phyloP scores from a whole-genome alignment of 1,140 invertebrate genomes.

The Heliconius eleuchia region DNA sequence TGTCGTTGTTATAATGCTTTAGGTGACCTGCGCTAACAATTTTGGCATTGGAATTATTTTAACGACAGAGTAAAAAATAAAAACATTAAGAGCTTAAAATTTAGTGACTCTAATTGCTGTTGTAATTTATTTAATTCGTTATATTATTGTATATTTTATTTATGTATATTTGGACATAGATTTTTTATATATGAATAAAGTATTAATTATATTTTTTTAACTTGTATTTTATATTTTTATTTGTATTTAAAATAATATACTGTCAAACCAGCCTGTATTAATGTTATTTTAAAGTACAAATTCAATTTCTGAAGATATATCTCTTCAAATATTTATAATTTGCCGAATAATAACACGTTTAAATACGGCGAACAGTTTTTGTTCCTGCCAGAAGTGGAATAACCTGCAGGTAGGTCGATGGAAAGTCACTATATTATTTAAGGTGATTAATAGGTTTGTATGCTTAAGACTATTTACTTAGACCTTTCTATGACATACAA shows the following conservation, averaged over 20 bases:
- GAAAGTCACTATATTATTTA: slow-evolving; percentile 62
- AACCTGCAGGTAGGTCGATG: slow-evolving; percentile 70
- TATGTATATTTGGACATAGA: too few species aligned
- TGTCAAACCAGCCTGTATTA: background rate
- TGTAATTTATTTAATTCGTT: background rate
- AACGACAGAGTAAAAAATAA: background rate
- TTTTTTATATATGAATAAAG: background rate
- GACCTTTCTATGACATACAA: slow-evolving; percentile 12
- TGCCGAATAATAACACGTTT: slow-evolving; percentile 53
- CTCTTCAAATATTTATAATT: slow-evolving; percentile 32
- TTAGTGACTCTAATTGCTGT: background rate
- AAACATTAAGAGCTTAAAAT: background rate
- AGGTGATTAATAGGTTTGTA: slow-evolving; percentile 48
- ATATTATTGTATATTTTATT: too few species aligned
- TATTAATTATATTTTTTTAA: background rate
- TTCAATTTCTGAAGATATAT: background rate
- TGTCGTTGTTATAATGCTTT: background rate
- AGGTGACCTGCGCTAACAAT: background rate
- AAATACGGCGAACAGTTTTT: slow-evolving; percentile 56
- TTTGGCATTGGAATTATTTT: slow-evolving; percentile 8
- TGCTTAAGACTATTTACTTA: slow-evolving; percentile 24
- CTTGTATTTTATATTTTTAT: background rate
- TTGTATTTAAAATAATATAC: background rate
- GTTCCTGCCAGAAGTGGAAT: slow-evolving; percentile 61
- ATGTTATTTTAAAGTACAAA: slow-evolving; percentile 14